Base-by-base conservation (phyloP, 2,888 invertebrate species). In the Synergus laeviventris region DNA sequence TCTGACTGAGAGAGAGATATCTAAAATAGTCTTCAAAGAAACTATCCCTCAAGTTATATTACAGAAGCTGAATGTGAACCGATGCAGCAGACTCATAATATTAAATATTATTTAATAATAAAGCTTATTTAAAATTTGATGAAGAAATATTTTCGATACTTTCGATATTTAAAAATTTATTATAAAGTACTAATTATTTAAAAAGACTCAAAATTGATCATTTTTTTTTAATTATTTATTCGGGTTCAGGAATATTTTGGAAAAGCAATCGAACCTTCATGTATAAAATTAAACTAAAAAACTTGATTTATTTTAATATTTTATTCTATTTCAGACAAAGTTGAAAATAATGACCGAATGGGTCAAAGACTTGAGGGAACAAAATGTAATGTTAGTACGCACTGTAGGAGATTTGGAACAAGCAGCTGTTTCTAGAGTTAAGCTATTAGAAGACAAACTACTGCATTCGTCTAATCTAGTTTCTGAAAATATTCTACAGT, bases 361-460 rank as follows among this genome's bases (percentile, higher is more conserved):
- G 95, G 94, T 95, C 81, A 90, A 92, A 70, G 94, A 95, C 90
- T 91, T 95, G 85, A 92, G 92, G 59, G 94, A 93, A 39, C 95
- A 95, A 91, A 95, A 95, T 90, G 91, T 93, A 62, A 92, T 95
- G 91, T 91, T 96, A 83, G 94, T 93, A 74, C 92, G 92, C 76
- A 93, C 94, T 2, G 94, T 95, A 1, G 93, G 94, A 86, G 94
- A 95, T 84, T 87, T 95, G 84, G 95, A 95, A 89, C 88, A 91
- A 36, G 94, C 95, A 84, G 94, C 95, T 70, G 93, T 93, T 24
- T 90, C 92, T 73, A 92, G 93, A 82, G 93, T 95, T 31, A 89
- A 92, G 80, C 85, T 92, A 77, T 87, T 94, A 56, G 92, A 93
- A 85, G 91, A 92, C 64, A 93, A 93, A 85, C 88, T 94, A 74